Conservation (phyloP, 2,113 vertebrate species). For the Phyllostomus discolor region DNA sequence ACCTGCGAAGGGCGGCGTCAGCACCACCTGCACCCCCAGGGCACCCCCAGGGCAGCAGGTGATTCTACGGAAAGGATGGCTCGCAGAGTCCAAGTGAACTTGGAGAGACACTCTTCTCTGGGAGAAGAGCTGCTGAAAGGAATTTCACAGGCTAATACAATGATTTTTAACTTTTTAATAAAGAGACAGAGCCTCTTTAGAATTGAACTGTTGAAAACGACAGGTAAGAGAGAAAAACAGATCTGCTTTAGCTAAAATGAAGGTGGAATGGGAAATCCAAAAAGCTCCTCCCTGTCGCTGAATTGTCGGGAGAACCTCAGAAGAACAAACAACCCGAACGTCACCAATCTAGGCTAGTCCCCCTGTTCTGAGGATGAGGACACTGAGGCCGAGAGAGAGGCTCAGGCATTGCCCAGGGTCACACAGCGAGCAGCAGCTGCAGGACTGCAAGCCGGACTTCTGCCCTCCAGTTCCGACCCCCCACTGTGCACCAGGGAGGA, state of each 20-base stretch:
- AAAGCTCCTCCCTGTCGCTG: not conserved
- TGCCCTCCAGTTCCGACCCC: not conserved
- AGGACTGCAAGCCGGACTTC: not conserved
- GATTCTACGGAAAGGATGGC: not conserved
- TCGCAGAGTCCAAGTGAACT: not conserved
- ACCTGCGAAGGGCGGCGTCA: conserved; percentile 60
- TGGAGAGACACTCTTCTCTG: not conserved
- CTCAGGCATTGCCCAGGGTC: not conserved
- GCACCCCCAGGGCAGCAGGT: not conserved
- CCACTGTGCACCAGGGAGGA: not conserved
- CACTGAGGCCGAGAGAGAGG: not conserved
- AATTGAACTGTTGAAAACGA: not conserved
- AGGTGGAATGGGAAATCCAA: not conserved
- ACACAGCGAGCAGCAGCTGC: not conserved
- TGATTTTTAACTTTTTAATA: not conserved
- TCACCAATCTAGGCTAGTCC: not conserved
- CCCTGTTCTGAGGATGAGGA: not conserved
- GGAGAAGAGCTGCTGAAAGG: not conserved
- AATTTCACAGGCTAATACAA: not conserved
- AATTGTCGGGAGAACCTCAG: not conserved
- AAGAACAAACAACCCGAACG: not conserved
- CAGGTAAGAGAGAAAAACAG: not conserved
- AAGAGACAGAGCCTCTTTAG: not conserved
- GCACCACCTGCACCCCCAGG: not conserved
- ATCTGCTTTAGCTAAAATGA: not conserved